phyloP scores from a whole-genome alignment of 1,140 invertebrate genomes.

The Diplogasteroides magnus region DNA sequence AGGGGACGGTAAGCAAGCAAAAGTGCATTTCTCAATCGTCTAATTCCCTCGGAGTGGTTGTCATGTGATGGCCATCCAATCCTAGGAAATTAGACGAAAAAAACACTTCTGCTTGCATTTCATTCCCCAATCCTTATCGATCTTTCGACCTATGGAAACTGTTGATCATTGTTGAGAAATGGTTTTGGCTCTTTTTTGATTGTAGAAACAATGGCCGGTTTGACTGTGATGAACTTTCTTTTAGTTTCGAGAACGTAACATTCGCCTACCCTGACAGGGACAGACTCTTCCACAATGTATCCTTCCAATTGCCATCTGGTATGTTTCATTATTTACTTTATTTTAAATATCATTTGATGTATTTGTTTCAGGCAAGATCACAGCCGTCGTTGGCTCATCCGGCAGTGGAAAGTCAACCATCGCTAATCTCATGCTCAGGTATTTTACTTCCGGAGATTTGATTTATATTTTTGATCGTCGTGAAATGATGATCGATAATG shows the following conservation, averaged over 20 bases:
- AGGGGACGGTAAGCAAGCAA: neutral
- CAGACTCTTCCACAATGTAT: slow-evolving; percentile 59
- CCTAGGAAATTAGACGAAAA: too few species aligned
- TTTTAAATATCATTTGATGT: neutral
- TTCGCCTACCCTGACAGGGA: slow-evolving; percentile 64
- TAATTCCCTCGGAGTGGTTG: neutral
- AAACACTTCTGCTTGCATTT: too few species aligned
- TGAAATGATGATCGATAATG: too few species aligned
- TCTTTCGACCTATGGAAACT: too few species aligned
- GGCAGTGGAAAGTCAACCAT: slow-evolving; percentile 62
- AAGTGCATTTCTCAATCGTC: too few species aligned
- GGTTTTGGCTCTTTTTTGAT: too few species aligned
- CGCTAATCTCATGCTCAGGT: slow-evolving; percentile 56
- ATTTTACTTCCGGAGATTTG: too few species aligned
- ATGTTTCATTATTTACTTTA: slow-evolving; percentile 37
- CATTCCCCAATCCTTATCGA: too few species aligned
- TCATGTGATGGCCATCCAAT: neutral
- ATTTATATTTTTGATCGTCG: too few species aligned
- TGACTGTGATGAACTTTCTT: too few species aligned
- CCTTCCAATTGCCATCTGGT: slow-evolving; percentile 56
- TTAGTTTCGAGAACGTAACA: slow-evolving; percentile 58
- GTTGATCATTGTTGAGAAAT: too few species aligned
- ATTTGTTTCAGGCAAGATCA: slow-evolving; percentile 41
- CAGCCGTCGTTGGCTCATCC: slow-evolving; percentile 60
- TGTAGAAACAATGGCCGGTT: too few species aligned